Evolutionary conservation across 2,797 vertebrate genomes (phyloP), one percentile per base, ranked within the genome.

Genomic region (Brachymystax lenok): DNA sequence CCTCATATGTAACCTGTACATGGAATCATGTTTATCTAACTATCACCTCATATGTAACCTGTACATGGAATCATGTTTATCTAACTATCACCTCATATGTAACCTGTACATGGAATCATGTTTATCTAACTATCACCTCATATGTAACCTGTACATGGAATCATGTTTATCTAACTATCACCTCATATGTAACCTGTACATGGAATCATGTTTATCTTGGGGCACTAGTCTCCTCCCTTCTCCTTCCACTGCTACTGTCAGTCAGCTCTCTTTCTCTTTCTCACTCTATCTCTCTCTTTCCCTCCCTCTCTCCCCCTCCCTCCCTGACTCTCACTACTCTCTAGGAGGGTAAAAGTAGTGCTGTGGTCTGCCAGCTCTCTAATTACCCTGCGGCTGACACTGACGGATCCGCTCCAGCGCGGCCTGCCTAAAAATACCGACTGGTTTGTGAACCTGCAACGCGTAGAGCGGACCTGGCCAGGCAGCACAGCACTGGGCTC

Each of bases 391-490:
- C 52, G 77, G 73, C 82, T 76, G 77, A 76, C 77, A 76, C 70
- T 69, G 78, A 69, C 75, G 69, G 74, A 77, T 79, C 77, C 61
- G 73, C 69, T 73, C 79, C 75, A 79, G 80, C 24, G 50, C 51
- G 54, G 52, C 61, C 69, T 78, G 63, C 76, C 81, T 86, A 86
- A 77, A 83, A 83, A 83, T 81, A 83, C 64, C 54, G 14, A 3
- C 27, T 17, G 19, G 40, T 28, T 73, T 52, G 59, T 71, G 33
- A 74, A n/a, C 70, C 70, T 51, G 69, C 7, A 8, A 35, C 14
- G 27, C 17, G 4, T n/a, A 56, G 52, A 56, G 16, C 17, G 1
- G 19, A 33, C 2, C 17, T 27, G 27, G 21, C 28, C 66, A 66
- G 69, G 21, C 13, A 68, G 4, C 33, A 17, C 63, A 30, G 13